Base-by-base conservation (phyloP, 2,797 vertebrate species). In the Allenopithecus nigroviridis region DNA sequence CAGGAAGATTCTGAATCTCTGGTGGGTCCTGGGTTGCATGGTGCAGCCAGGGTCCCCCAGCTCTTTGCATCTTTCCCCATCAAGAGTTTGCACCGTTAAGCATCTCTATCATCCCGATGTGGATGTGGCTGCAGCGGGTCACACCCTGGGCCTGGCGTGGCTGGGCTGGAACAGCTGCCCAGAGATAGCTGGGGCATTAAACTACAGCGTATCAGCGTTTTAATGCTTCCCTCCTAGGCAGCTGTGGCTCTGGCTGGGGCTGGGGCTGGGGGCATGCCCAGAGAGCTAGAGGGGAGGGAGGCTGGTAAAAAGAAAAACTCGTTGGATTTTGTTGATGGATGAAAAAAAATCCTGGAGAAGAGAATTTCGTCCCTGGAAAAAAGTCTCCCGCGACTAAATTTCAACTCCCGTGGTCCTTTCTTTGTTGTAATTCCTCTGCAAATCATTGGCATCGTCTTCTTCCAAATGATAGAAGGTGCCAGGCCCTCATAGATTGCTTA, bases 401-500 rank as follows among this genome's bases (percentile, higher is more conserved):
- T 95, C 95, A 84, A 83, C 78, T 83, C 91, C 84, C 55, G 10
- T 43, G 97, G 59, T 57, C 72, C 92, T 96, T 96, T 43, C 98
- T 98, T 98, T 98, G 98, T 98, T 98, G 92, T 80, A 53, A 92
- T 78, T 97, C 93, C 75, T 68, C 8, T 92, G 96, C 93, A 93
- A 81, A 89, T 98, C 97, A 80, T 76, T 95, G 97, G 96, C 88
- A 61, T 97, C 75, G 41, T 95, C 98, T 97, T 86, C 95, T 76
- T 97, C 81, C 92, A 93, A 96, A 96, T 92, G 97, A 96, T 7
- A 95, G 97, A 97, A 96, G 97, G 98, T 98, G 97, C 98, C 96
- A 97, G 97, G 92, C 96, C 96, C 94, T 96, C 97, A 97, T 91
- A 97, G 98, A 98, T 97, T 96, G 96, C 97, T 97, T 98, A 98